Conservation (phyloP, 1,140 invertebrate species). For the Musca vetustissima region DNA sequence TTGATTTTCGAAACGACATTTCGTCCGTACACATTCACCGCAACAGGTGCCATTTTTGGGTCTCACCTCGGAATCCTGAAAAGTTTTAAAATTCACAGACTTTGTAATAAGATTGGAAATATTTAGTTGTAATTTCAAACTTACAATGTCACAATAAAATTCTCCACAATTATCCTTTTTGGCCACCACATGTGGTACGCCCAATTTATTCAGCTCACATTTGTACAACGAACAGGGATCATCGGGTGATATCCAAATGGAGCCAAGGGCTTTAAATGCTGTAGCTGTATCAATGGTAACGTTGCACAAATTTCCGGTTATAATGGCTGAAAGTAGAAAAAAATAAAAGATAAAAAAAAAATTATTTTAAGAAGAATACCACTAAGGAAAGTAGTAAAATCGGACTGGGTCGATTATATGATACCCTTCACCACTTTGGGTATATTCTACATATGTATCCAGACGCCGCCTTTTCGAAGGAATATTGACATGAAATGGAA, state of each 20-base stretch:
- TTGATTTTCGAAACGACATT: slow-evolving; percentile 46
- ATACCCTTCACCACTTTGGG: too few relatives aligned
- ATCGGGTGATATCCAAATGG: slow-evolving; percentile 24
- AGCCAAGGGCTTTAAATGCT: slow-evolving; percentile 13
- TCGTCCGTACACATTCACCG: slow-evolving; percentile 47
- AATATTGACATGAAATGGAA: too few relatives aligned
- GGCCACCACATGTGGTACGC: slow-evolving; percentile 6
- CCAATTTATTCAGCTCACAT: slow-evolving; percentile 23
- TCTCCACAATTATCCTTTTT: slow-evolving; percentile 49
- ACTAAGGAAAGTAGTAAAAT: too few relatives aligned
- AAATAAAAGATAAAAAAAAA: too few relatives aligned
- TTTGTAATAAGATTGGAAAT: neutral
- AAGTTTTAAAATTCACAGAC: neutral
- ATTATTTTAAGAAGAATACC: too few relatives aligned
- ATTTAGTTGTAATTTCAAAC: slow-evolving; percentile 13
- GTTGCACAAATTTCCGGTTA: too few relatives aligned
- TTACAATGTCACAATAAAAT: slow-evolving; percentile 52
- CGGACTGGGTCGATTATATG: too few relatives aligned
- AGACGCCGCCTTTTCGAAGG: too few relatives aligned
- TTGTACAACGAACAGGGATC: slow-evolving; percentile 20
- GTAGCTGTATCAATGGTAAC: neutral
- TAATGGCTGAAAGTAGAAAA: too few relatives aligned
- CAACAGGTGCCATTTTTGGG: slow-evolving; percentile 42
- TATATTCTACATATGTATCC: too few relatives aligned
- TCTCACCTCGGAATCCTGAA: slow-evolving; percentile 44